These are phyloP conservation scores for Brevipalpus yothersi DNA, from an alignment of 1,140 invertebrate species.

Conservation along the genomic window DNA sequence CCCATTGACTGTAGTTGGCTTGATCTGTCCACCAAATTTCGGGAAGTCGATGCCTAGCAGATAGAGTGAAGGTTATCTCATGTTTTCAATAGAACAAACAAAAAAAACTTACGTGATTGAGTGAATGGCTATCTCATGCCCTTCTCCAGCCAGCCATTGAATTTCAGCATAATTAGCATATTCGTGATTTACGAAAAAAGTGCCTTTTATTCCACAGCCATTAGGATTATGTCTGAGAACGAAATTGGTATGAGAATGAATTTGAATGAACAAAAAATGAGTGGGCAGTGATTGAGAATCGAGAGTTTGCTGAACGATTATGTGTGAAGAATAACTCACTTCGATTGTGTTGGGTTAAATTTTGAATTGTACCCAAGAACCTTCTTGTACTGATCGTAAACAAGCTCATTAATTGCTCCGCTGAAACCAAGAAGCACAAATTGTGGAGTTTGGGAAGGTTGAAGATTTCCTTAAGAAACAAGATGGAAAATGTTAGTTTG, in stretches of 20 bases:
- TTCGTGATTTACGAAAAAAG: constrained; percentile 29
- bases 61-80: background rate
- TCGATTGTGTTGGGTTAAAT: constrained; percentile 1
- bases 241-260: background rate
- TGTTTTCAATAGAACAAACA: background rate
- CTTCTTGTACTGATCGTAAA: constrained; percentile 9
- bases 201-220: constrained; percentile 27
- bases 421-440: constrained; percentile 14
- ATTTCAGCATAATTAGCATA: constrained; percentile 27
- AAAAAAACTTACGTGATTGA: constrained; percentile 21
- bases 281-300: background rate
- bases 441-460: constrained; percentile 13
- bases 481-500: background rate
- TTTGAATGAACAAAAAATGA: background rate
- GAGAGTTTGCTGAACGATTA: background rate
- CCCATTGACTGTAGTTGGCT: constrained; percentile 9
- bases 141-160: constrained; percentile 24
- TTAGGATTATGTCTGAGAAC: constrained; percentile 21
- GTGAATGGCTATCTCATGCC: constrained; percentile 27
- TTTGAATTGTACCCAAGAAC: constrained; percentile 7
- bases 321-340: background rate
- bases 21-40: constrained; percentile 11
- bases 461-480: constrained; percentile 2
- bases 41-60: constrained; percentile 6
- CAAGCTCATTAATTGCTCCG: constrained; percentile 14